A percentile compares a stretch with the other conserved stretches of the same genome.
phyloP scores from a whole-genome alignment of 1,140 invertebrate species.

The Magallana gigas region DNA sequence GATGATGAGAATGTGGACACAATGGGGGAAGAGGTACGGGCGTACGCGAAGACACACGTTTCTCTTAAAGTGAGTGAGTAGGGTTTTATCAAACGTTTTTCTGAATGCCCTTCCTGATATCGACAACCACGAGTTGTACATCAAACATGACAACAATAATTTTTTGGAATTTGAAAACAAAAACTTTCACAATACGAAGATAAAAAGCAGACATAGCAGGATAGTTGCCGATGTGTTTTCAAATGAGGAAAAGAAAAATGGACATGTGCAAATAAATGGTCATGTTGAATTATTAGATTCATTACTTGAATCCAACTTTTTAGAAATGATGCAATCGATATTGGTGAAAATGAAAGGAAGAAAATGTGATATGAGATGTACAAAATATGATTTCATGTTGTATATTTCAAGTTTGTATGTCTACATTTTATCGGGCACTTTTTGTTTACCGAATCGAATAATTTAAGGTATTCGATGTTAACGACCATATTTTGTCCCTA shows the following conservation, averaged over 20 bases:
- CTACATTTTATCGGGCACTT: too few relatives aligned
- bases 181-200: background rate
- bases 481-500: too few relatives aligned
- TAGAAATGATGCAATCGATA: background rate
- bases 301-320: background rate
- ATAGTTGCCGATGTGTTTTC: background rate
- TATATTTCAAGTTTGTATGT: too few relatives aligned
- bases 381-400: too few relatives aligned
- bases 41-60: slow-evolving; percentile 60
- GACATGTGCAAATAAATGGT: background rate
- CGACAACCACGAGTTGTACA: slow-evolving; percentile 1
- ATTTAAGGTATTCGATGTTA: too few relatives aligned
- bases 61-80: slow-evolving; percentile 54
- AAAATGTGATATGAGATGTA: too few relatives aligned
- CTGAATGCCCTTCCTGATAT: slow-evolving; percentile 53
- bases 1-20: slow-evolving; percentile 43
- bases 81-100: slow-evolving; percentile 58
- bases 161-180: background rate
- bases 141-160: background rate
- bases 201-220: too few relatives aligned
- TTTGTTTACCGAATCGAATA: too few relatives aligned
- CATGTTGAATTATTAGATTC: background rate
- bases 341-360: background rate
- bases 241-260: background rate
- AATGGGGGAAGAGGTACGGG: slow-evolving; percentile 60